Base-by-base conservation (phyloP, 2,888 invertebrate species). In the Protonemura montana region DNA sequence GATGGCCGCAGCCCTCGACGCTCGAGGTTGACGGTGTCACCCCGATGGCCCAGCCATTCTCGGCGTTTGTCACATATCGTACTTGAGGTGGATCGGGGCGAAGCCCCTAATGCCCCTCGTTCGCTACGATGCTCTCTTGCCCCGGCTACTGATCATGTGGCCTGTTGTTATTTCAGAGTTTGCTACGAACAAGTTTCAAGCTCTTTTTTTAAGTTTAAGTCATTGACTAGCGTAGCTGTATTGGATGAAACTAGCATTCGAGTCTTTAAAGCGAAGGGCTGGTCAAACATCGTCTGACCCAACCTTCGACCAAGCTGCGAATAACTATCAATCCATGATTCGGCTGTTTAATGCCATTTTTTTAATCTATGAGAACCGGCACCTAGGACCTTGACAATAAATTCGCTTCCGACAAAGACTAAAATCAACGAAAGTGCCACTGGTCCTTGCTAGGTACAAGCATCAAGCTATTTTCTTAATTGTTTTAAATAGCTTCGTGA, bases 21-120 rank as follows among this genome's bases (percentile, higher is more conserved):
- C 93, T 94, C 30, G 94, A 95, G 78, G 92, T 95, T 0, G 97
- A 97, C 89, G 97, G 97, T 0, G 95, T 95, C 0, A 97, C 97
- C 0, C 94, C 96, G 0, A 94, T 95, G 0, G 95, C 96, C 0
- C 94, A 94, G 59, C 95, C 96, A 0, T 97, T 94, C 89, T 94
- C 94, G 88, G 95, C 95, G 0, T 90, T 94, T 42, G 92, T 97
- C 27, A 92, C 93, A 0, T 92, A 93, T 6, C 92, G 95, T 89
- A 88, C 86, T 85, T 88, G 82, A 88, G 85, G 85, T 86, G 86
- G 85, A 86, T 80, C 87, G 41, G 26, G 83, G 84, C 82, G 85
- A 3, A 2, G 13, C 84, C 28, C 76, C 86, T 86, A 10, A 88
- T 81, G 28, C 7, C 92, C 95, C 89, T 88, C 86, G 85, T 88